A percentile compares a stretch with the other conserved stretches of the same genome.
These are phyloP conservation scores for Drosophila tropicalis DNA, from an alignment of 1,140 invertebrate genomes.

Conservation along the genomic window DNA sequence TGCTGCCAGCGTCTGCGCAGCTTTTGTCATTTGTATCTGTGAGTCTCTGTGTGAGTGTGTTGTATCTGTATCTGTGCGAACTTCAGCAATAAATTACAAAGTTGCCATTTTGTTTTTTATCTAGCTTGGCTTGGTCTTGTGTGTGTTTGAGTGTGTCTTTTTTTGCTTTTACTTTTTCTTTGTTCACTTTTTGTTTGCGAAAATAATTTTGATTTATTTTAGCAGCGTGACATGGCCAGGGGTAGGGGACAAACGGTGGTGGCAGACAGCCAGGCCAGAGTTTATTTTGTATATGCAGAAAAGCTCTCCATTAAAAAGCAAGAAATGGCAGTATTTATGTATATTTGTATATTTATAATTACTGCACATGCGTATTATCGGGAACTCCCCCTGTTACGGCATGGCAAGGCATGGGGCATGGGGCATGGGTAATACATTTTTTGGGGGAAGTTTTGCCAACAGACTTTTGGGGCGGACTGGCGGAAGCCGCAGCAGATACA, in stretches of 20 bases:
- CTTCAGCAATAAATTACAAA: conserved; percentile 81
- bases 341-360: conserved; percentile 82
- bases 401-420: not conserved
- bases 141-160: not conserved
- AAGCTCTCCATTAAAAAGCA: conserved; percentile 80
- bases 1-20: conserved; percentile 54
- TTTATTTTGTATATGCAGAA: conserved; percentile 69
- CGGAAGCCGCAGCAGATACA: conserved; percentile 45
- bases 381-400: conserved; percentile 20
- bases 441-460: conserved; percentile 65
- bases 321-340: conserved; percentile 69
- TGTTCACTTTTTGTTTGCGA: conserved; percentile 68
- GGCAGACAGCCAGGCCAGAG: conserved; percentile 42
- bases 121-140: conserved; percentile 34
- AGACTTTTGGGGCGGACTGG: conserved; percentile 12
- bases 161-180: conserved; percentile 17
- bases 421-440: conserved; percentile 29
- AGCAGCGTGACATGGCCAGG: conserved; percentile 14
- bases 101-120: conserved; percentile 80
- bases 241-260: conserved; percentile 28
- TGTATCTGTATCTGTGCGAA: conserved; percentile 64
- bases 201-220: conserved; percentile 82
- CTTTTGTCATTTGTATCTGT: conserved; percentile 66
- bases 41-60: conserved; percentile 53
- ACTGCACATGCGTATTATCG: conserved; percentile 78